phyloP scores from a whole-genome alignment of 2,888 invertebrate genomes.

The Steinernema scapterisci region DNA sequence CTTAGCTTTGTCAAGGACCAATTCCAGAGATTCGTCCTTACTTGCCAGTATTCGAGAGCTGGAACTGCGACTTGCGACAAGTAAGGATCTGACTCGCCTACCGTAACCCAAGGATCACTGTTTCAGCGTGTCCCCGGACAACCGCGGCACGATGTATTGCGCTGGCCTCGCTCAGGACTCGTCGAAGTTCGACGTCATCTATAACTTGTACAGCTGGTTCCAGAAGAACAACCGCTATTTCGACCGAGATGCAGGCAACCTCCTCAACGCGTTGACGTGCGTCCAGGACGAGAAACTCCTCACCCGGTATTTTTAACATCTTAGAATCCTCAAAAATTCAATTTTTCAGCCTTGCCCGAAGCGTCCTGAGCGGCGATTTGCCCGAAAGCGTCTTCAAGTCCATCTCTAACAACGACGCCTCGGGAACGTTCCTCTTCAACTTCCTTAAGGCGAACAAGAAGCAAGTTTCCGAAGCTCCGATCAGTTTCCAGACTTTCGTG shows the following conservation, averaged over 20 bases:
- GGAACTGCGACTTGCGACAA: not conserved
- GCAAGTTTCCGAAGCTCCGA: not conserved
- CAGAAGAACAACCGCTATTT: not conserved
- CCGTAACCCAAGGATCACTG: not conserved
- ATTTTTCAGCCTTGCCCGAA: not conserved
- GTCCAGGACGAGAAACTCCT: not conserved
- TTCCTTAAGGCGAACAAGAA: not conserved
- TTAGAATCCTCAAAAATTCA: too few relatives aligned
- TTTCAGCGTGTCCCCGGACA: constrained; percentile 20
- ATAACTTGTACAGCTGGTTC: constrained; percentile 2
- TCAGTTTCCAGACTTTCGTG: not conserved
- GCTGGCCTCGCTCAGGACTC: constrained; percentile 8
- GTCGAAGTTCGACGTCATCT: not conserved
- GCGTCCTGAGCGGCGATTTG: not conserved
- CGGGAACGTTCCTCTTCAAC: not conserved
- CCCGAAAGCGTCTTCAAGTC: not conserved
- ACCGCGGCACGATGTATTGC: constrained; percentile 11
- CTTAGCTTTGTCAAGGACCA: not conserved
- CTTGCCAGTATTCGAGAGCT: not conserved
- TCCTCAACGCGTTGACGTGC: constrained; percentile 5
- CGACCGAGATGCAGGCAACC: not conserved
- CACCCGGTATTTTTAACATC: too few relatives aligned
- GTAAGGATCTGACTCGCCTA: not conserved
- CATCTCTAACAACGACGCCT: constrained; percentile 4
- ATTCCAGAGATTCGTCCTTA: not conserved